Evolutionary conservation across 2,888 invertebrate genomes (phyloP).

Genomic region (Epirrhoe alternata): DNA sequence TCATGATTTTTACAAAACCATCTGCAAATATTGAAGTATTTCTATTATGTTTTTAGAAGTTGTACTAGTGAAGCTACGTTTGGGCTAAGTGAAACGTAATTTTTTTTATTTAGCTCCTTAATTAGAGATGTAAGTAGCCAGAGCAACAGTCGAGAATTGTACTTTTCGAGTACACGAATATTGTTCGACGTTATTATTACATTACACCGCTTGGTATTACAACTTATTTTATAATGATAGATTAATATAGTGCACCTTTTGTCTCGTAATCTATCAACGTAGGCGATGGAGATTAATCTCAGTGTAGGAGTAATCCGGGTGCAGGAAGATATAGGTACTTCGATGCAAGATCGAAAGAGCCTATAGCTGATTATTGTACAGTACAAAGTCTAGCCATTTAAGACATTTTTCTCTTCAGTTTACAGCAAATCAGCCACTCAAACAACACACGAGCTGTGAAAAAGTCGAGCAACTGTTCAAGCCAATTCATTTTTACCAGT

Average conservation of each 20-base stretch:
- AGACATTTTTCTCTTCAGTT: too few species aligned
- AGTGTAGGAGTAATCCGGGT: constrained; percentile 34
- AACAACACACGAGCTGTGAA: background rate
- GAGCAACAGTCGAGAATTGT: constrained; percentile 3
- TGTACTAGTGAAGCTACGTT: background rate
- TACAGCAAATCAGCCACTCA: too few species aligned
- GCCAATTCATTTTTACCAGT: too few species aligned
- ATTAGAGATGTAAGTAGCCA: constrained; percentile 2
- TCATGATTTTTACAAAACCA: background rate
- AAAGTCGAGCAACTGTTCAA: background rate
- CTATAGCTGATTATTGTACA: background rate
- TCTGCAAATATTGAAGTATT: background rate
- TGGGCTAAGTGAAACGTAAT: background rate
- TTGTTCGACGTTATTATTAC: constrained; percentile 23
- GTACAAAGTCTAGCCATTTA: too few species aligned
- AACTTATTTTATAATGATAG: constrained; percentile 47
- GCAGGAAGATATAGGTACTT: constrained; percentile 32
- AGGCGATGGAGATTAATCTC: constrained; percentile 41
- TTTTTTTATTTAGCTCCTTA: too few species aligned
- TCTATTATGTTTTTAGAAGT: background rate
- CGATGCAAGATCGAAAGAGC: constrained; percentile 5
- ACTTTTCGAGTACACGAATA: constrained; percentile 14
- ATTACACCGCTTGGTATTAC: constrained; percentile 52
- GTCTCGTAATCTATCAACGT: constrained; percentile 39
- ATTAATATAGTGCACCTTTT: constrained; percentile 40